Conservation (phyloP, 2,888 invertebrate genomes). For the Antheraea assamensis region DNA sequence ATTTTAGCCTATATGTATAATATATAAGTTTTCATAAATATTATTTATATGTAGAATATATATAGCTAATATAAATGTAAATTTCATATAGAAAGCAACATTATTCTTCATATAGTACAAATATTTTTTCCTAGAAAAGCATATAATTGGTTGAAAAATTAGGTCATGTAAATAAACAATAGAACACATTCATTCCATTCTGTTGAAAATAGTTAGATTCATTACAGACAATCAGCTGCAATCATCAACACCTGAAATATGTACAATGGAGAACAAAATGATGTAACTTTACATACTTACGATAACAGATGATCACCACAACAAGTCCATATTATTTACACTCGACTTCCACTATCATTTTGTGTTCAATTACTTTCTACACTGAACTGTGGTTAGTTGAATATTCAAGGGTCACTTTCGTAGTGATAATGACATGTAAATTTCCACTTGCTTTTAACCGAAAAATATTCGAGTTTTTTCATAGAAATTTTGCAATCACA, state of each 20-base stretch:
- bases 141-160: too few species aligned
- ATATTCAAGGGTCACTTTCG: conserved; percentile 15
- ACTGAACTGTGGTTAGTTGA: conserved; percentile 12
- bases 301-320: conserved; percentile 1
- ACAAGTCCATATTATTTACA: conserved; percentile 21
- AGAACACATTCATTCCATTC: not conserved
- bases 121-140: conserved; percentile 15
- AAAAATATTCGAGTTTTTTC: not conserved
- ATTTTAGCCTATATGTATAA: not conserved
- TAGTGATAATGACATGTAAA: not conserved
- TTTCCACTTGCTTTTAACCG: not conserved
- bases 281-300: conserved; percentile 7
- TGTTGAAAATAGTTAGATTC: not conserved
- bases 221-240: not conserved
- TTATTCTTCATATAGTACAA: conserved; percentile 14
- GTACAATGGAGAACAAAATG: not conserved
- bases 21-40: not conserved
- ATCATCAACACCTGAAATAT: not conserved
- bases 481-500: not conserved
- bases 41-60: conserved; percentile 4
- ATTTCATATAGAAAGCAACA: not conserved
- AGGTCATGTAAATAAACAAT: not conserved
- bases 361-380: conserved; percentile 12
- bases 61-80: not conserved
- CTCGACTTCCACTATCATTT: conserved; percentile 10